phyloP scores from a whole-genome alignment of 2,888 invertebrate genomes.

The Rugalucina vietnamica region DNA sequence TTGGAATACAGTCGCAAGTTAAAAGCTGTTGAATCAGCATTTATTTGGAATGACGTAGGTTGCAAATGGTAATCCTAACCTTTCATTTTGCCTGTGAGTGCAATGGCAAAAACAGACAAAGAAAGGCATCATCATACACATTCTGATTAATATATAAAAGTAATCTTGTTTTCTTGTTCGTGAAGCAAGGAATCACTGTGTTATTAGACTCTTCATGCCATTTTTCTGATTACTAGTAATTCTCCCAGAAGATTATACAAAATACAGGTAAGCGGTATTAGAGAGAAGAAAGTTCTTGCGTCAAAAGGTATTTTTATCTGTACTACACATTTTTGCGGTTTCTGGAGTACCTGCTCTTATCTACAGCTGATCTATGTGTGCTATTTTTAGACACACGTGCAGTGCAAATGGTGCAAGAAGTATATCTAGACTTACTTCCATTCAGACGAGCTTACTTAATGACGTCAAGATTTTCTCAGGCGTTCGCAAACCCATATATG shows the following conservation, averaged over 20 bases:
- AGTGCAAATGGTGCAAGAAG: constrained; percentile 46
- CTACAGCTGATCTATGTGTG: constrained; percentile 48
- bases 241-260: not conserved
- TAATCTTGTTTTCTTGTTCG: not conserved
- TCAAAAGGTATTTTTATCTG: constrained; percentile 31
- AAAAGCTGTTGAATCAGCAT: too few species aligned
- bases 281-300: constrained; percentile 4
- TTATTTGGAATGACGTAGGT: too few species aligned
- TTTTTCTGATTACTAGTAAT: not conserved
- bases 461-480: not conserved
- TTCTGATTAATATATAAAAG: not conserved
- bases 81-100: too few species aligned
- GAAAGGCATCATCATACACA: not conserved
- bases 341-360: not conserved
- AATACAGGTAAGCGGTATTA: not conserved
- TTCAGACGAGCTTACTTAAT: not conserved
- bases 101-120: not conserved
- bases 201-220: not conserved
- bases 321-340: constrained; percentile 52
- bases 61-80: too few species aligned
- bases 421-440: not conserved
- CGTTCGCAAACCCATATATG: not conserved
- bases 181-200: not conserved
- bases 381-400: constrained; percentile 56
- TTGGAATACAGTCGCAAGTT: too few species aligned